Conservation (phyloP, 1,140 invertebrate species). For the Rhopalosiphum padi region DNA sequence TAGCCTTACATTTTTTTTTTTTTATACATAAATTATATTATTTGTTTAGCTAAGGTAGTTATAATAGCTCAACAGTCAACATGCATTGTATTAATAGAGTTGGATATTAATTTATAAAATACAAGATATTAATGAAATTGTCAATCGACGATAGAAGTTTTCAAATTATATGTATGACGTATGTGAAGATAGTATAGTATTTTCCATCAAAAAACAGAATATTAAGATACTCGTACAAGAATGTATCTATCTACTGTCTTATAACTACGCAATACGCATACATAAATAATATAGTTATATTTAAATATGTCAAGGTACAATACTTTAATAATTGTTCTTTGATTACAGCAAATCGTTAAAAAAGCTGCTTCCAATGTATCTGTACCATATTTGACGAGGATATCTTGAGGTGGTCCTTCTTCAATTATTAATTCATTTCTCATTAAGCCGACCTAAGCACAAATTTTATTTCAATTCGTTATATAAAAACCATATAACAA, state of each 20-base stretch:
- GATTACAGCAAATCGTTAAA: slow-evolving; percentile 65
- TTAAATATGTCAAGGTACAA: slow-evolving; percentile 1
- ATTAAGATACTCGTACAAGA: not conserved
- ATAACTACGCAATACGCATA: not conserved
- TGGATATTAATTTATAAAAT: not conserved
- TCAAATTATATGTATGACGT: not conserved
- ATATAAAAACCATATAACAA: not conserved
- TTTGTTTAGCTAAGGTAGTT: too few relatives aligned
- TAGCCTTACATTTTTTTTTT: not conserved
- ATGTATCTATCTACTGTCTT: not conserved
- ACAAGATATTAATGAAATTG: not conserved
- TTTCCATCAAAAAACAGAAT: not conserved
- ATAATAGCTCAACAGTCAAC: too few relatives aligned
- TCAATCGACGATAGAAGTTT: not conserved
- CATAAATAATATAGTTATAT: not conserved
- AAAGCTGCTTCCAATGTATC: slow-evolving; percentile 70
- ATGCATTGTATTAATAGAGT: not conserved
- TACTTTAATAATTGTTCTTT: slow-evolving; percentile 40
- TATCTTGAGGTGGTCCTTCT: slow-evolving; percentile 66
- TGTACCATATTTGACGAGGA: slow-evolving; percentile 60
- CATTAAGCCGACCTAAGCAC: slow-evolving; percentile 69
- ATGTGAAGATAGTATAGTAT: not conserved
- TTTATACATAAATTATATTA: not conserved
- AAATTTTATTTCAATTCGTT: not conserved
- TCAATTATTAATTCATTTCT: slow-evolving; percentile 69